Evolutionary conservation across 2,888 invertebrate species (phyloP).

Genomic region (Tachina fera): DNA sequence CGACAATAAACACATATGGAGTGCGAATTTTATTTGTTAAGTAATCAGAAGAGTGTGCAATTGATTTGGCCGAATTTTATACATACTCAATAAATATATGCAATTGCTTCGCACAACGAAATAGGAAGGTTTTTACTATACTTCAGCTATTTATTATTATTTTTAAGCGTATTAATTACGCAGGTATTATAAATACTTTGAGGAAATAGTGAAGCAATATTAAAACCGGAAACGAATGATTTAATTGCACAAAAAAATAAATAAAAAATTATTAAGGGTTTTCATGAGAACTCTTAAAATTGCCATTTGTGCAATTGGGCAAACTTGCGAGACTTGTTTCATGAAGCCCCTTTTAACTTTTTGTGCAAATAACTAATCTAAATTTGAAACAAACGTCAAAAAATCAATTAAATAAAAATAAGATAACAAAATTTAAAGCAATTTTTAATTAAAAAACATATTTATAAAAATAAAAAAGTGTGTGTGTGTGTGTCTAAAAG

Average conservation of each 20-base stretch:
- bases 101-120: constrained; percentile 7
- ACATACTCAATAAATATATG: background rate
- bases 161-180: background rate
- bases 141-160: background rate
- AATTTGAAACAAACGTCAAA: too few relatives aligned
- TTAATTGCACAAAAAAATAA: background rate
- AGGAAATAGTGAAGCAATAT: background rate
- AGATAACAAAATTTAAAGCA: too few relatives aligned
- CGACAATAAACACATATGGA: background rate
- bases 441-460: too few relatives aligned
- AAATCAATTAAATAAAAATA: too few relatives aligned
- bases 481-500: too few relatives aligned
- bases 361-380: too few relatives aligned
- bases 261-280: background rate
- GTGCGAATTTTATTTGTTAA: background rate
- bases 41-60: background rate
- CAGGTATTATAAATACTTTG: background rate
- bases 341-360: too few relatives aligned
- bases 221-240: background rate
- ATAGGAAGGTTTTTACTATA: constrained; percentile 11
- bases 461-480: too few relatives aligned
- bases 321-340: too few relatives aligned
- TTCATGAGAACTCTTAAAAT: too few relatives aligned
- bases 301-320: too few relatives aligned
- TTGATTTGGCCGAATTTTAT: background rate